Evolutionary conservation across 1,140 invertebrate genomes (phyloP).

Genomic region (Bathynomus jamesi): DNA sequence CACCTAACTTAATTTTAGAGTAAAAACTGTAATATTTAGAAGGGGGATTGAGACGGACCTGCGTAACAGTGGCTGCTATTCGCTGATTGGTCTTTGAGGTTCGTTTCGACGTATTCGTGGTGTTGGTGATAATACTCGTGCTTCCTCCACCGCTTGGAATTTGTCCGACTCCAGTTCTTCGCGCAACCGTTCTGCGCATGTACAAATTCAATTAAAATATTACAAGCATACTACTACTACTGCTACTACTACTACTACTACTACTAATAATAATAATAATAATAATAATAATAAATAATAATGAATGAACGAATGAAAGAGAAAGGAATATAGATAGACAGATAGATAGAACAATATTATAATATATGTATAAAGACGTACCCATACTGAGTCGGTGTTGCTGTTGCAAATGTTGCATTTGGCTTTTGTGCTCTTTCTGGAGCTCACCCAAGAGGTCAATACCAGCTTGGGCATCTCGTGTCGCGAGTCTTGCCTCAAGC

Average conservation of each 20-base stretch:
- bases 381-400: slow-evolving; percentile 35
- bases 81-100: slow-evolving; percentile 28
- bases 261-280: too few species aligned
- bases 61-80: slow-evolving; percentile 15
- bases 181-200: slow-evolving; percentile 23
- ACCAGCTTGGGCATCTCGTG: slow-evolving; percentile 11
- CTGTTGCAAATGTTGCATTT: slow-evolving; percentile 29
- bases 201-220: too few species aligned
- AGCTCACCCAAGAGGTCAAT: slow-evolving; percentile 19
- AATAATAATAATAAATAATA: too few species aligned
- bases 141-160: slow-evolving; percentile 31
- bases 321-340: too few species aligned
- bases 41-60: too few species aligned
- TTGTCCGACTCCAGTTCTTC: slow-evolving; percentile 35
- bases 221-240: not conserved
- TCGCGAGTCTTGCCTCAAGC: slow-evolving; percentile 23
- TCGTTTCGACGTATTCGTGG: slow-evolving; percentile 25
- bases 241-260: too few species aligned
- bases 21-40: too few species aligned
- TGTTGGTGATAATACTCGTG: slow-evolving; percentile 30
- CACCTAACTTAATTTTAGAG: not conserved
- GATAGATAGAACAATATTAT: too few species aligned
- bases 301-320: too few species aligned
- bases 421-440: slow-evolving; percentile 29
- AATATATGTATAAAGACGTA: too few species aligned